These are phyloP conservation scores for Leptonema lineaticorne DNA, from an alignment of 1,140 invertebrate genomes.

Conservation along the genomic window DNA sequence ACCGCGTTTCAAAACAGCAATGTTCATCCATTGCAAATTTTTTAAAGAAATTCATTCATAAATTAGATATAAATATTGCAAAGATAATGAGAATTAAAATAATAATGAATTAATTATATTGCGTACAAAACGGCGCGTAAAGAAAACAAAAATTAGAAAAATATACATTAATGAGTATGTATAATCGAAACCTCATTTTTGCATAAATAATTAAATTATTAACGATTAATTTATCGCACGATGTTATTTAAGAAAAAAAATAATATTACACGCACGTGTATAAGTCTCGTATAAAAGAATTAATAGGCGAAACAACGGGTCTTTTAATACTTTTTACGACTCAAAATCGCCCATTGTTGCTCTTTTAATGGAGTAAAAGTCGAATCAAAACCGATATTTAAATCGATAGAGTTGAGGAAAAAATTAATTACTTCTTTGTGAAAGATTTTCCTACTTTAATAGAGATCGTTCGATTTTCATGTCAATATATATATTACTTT, in stretches of 20 bases:
- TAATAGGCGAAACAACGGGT: not conserved
- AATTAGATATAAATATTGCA: not conserved
- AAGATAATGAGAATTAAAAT: too few relatives aligned
- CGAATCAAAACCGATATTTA: not conserved
- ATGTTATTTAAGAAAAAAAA: too few relatives aligned
- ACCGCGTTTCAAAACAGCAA: too few relatives aligned
- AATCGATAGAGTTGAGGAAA: not conserved
- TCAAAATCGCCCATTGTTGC: not conserved
- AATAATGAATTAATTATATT: too few relatives aligned
- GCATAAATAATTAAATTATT: not conserved
- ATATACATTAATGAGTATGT: not conserved
- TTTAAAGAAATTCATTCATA: not conserved
- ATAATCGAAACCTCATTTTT: not conserved
- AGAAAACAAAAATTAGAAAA: not conserved
- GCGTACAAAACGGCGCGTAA: too few relatives aligned
- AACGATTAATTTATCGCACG: too few relatives aligned
- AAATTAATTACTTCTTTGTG: too few relatives aligned
- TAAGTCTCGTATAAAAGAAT: not conserved
- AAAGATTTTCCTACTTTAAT: too few relatives aligned
- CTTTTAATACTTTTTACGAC: not conserved
- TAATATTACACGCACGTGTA: too few relatives aligned
- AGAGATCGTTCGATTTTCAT: too few relatives aligned
- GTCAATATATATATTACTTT: too few relatives aligned
- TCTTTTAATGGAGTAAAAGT: not conserved
- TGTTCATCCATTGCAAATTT: not conserved